Base-by-base conservation (phyloP, 2,797 vertebrate genomes). In the Esox masquinongy region DNA sequence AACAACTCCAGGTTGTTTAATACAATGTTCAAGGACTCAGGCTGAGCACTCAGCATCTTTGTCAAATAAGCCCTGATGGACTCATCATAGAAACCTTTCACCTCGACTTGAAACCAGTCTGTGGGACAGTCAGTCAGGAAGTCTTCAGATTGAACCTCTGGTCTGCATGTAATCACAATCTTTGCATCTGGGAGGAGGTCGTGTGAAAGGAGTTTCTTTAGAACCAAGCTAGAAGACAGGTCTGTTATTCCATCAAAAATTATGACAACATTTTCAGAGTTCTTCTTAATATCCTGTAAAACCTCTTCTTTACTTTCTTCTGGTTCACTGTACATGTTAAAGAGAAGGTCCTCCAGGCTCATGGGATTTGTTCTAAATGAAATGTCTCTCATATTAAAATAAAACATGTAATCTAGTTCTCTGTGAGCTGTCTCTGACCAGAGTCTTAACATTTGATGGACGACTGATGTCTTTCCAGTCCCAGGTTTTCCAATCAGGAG, bases 1-100 rank as follows among this genome's bases (percentile, higher is more conserved):
- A 89, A 79, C 73, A 91, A 74, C 79, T 88, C 87, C 56, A 84
- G 3, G 64, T 84, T 89, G 29, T 56, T 80, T 24, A 83, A 39
- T 68, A 87, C 75, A 36, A 34, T 73, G 39, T 34, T 49, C 9
- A 80, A 16, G 34, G 68, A 59, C 16, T 50, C 77, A 50, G 59
- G 24, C 31, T 79, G 1, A 4, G 43, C 24, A 49, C 64, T 50
- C 22, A 79, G 36, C 70, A 72, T 73, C 0, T n/a, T 51, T 5
- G 15, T 43, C 0, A 84, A 80, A 70, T 75, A 84, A 66, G 12
- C 2, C 2, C 36, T 3, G 17, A 86, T 78, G 6, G 77, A 83
- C 19, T 77, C 67, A 24, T 79, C 74, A 76, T 61, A 74, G 68
- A 86, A 86, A 3, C 85, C 85, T 53, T 76, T 39, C 19, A 86